Base-by-base conservation (phyloP, 2,888 invertebrate species). In the Euclidia mi region DNA sequence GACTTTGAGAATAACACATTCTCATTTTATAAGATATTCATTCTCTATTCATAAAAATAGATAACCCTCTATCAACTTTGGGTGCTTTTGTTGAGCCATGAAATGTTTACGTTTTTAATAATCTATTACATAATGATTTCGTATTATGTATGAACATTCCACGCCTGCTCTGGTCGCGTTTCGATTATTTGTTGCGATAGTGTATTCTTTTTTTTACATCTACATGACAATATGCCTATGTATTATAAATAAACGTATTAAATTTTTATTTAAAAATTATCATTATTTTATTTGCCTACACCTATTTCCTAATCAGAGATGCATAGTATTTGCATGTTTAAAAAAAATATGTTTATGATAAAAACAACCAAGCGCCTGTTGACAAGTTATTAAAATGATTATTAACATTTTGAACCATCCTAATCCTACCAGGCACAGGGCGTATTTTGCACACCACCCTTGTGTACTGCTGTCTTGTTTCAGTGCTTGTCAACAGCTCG, bases 161-260 rank as follows among this genome's bases (percentile, higher is more conserved):
- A 78, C 64, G 61, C 67, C 71, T 67, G 66, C 70, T 73, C 69
- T 66, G 78, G 61, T 68, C 65, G 73, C 72, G 71, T 78, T 60
- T 55, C 56, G 69, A 66, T 79, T 46, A 60, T 72, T 82, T 81
- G 80, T 76, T 44, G 76, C 80, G 68, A 69, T 76, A 77, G 70
- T 73, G 67, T 68, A 63, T 42, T 51, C 9, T 55, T 71, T 56
- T 65, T 56, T 76, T 78, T 81, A 78, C 79, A 72, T 87, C 79
- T 82, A 82, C 77, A 73, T 76, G 86, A 88, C 84, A 86, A 87
- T 88, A 87, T 77, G 83, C 82, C 82, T 87, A 82, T 85, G 76
- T 82, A 81, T 66, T 76, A 79, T 73, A 76, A 79, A 77, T 64
- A 64, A 76, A 71, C 62, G 56, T 71, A 79, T 74, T 76, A 79